A percentile compares a stretch with the other conserved stretches of the same genome.
Conservation (phyloP, 2,113 vertebrate genomes). For the Eubucco bourcierii region DNA sequence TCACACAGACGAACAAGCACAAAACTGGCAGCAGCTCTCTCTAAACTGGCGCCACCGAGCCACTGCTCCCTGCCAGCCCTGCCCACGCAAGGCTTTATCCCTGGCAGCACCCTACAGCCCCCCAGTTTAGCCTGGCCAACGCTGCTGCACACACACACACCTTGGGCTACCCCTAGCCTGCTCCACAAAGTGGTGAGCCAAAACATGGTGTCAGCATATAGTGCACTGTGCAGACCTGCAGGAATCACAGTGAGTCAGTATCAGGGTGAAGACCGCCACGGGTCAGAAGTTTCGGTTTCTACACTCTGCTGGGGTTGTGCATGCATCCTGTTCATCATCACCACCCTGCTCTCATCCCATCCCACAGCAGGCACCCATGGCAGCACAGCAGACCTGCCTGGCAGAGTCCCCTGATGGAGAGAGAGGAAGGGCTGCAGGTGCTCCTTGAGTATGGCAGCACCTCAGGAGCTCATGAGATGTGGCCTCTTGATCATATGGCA, state of each 20-base stretch:
- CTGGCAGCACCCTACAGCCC: not conserved
- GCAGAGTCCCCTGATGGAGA: not conserved
- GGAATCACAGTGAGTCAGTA: rapidly evolving
- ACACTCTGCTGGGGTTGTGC: rapidly evolving
- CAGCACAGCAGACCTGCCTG: not conserved
- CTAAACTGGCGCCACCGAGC: rapidly evolving
- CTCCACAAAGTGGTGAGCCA: not conserved
- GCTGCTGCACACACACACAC: no score
- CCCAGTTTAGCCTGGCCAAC: not conserved
- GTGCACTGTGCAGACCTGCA: rapidly evolving
- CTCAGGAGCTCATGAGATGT: rapidly evolving
- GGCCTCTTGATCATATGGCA: rapidly evolving
- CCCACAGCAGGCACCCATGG: rapidly evolving
- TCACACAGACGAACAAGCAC: not conserved
- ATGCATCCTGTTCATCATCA: not conserved
- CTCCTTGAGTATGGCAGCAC: rapidly evolving
- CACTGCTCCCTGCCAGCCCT: not conserved
- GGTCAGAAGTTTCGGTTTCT: not conserved
- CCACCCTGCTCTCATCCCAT: not conserved
- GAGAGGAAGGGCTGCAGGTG: not conserved
- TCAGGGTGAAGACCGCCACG: not conserved
- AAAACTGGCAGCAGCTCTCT: not conserved
- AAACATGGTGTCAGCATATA: rapidly evolving
- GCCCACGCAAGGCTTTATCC: rapidly evolving
- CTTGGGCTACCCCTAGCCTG: not conserved